phyloP scores from a whole-genome alignment of 2,797 vertebrate species.

The Danio aesculapii region DNA sequence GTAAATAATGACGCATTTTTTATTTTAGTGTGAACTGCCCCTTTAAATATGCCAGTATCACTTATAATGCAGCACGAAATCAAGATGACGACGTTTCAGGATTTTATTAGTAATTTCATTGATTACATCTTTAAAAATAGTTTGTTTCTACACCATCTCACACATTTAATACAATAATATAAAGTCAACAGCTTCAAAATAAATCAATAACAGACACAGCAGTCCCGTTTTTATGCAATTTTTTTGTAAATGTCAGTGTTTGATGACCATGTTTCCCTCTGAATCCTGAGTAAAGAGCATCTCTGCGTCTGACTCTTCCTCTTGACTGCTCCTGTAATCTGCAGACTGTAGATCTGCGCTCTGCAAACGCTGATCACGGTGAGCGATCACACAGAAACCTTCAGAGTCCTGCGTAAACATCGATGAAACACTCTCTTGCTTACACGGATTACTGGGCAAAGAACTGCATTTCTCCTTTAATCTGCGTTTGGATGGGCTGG shows the following conservation, averaged over 20 bases:
- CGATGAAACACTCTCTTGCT: constrained; percentile 46
- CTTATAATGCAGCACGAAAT: too few species aligned
- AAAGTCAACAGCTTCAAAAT: not conserved
- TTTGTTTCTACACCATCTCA: not conserved
- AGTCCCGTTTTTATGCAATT: not conserved
- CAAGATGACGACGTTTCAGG: too few species aligned
- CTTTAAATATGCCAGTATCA: too few species aligned
- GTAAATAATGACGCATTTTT: too few species aligned
- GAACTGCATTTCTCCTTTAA: constrained; percentile 11
- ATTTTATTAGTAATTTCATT: not conserved
- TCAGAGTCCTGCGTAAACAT: constrained; percentile 90
- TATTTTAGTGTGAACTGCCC: too few species aligned
- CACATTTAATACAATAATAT: not conserved
- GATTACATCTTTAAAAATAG: not conserved
- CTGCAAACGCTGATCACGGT: constrained; percentile 60
- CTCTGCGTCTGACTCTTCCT: constrained; percentile 64
- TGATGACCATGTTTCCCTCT: constrained; percentile 91
- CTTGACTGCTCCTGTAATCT: constrained; percentile 1
- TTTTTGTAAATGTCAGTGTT: constrained; percentile 71
- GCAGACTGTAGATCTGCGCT: constrained; percentile 11
- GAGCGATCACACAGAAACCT: constrained; percentile 87
- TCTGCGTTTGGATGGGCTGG: constrained; percentile 39
- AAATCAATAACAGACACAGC: not conserved
- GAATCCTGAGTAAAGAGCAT: constrained; percentile 93
- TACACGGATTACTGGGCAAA: constrained; percentile 55